Evolutionary conservation across 2,113 vertebrate genomes (phyloP).

Genomic region (Nanorana parkeri): DNA sequence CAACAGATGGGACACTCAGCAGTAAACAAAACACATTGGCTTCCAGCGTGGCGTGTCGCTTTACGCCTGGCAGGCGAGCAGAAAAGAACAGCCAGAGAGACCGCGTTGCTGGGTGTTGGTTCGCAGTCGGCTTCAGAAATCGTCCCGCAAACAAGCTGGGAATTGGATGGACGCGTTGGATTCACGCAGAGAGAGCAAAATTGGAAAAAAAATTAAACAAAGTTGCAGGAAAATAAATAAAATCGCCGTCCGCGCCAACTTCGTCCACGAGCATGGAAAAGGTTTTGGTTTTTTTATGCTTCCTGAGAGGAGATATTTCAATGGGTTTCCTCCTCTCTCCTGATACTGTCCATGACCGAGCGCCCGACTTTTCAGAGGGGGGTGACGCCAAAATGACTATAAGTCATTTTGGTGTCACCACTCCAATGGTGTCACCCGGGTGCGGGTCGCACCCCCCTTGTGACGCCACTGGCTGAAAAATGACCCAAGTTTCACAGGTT

Average conservation of each 20-base stretch:
- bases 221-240: slow-evolving; percentile 1
- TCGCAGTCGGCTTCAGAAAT: slow-evolving; percentile 8
- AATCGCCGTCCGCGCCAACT: neutral
- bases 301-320: neutral
- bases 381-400: too few species aligned
- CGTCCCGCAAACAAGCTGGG: slow-evolving; percentile 32
- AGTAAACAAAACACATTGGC: slow-evolving; percentile 28
- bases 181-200: slow-evolving; percentile 23
- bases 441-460: too few species aligned
- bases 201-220: slow-evolving; percentile 21
- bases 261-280: neutral
- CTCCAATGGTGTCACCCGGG: too few species aligned
- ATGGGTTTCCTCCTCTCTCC: too few species aligned
- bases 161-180: slow-evolving; percentile 26
- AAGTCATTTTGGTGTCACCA: too few species aligned
- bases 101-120: slow-evolving; percentile 34
- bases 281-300: neutral
- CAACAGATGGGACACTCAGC: slow-evolving; percentile 40
- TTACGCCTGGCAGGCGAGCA: slow-evolving; percentile 21
- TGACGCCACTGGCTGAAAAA: too few species aligned
- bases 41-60: slow-evolving; percentile 7
- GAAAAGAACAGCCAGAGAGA: slow-evolving; percentile 15
- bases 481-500: too few species aligned
- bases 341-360: too few species aligned
- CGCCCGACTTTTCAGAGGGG: too few species aligned